Base-by-base conservation (phyloP, 1,140 invertebrate genomes). In the Zaprionus africanus region DNA sequence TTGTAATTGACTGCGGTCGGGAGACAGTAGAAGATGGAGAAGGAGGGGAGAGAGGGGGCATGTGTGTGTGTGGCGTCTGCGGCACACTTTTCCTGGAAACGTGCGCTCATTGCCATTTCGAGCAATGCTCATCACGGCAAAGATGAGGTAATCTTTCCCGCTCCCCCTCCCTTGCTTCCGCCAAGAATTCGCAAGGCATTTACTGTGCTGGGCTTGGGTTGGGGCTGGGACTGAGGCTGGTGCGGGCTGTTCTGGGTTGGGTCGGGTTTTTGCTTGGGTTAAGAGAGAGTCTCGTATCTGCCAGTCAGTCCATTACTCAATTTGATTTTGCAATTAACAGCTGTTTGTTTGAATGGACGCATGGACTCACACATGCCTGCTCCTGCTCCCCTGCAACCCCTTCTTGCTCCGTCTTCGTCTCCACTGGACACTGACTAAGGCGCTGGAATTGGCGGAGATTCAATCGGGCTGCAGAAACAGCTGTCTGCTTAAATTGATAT, bases 321-420 rank as follows among this genome's bases (percentile, higher is more conserved):
- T 86, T 80, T 86, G 80, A 83, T 86, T 86, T 86, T 88, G 82
- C 81, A 86, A 86, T 83, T 88, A 86, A 79, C 83, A 87, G 82
- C 69, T 81, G 75, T 79, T 70, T 61, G 73, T 69, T 46, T 57
- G 65, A 71, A 68, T 76, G 60, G 56, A 73, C 68, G 49, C 43
- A 53, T 46, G 12, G 3, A 51, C 28, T 34, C 46, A 15, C 43
- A 22, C 54, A 49, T 43, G 51, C 28, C 28, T 51, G 31, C 31
- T 19, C 17, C 46, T 6, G 41, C n/a, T 5, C 19, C 9, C 17
- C 46, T 17, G 6, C 5, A 7, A 0, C 26, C 12, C 9, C n/a
- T 57, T 15, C n/a, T 4, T 34, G 11, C 9, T 0, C 9, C 2
- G 3, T 11, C 9, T 34, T 3, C 3, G 31, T 2, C 56, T 43